Evolutionary conservation across 2,888 invertebrate species (phyloP).

Genomic region (Camponotus fellah): DNA sequence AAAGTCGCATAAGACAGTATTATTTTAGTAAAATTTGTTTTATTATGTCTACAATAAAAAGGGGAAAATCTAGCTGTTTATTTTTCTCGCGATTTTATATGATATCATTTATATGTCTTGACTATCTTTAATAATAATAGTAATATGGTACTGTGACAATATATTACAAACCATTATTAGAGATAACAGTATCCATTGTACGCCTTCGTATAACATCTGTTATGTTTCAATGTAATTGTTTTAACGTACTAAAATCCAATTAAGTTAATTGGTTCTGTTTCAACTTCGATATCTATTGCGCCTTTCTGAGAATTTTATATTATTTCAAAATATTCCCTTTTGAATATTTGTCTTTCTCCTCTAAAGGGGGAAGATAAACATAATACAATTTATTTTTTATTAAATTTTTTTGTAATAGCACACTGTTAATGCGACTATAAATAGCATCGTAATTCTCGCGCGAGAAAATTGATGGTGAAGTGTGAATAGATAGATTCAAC

Average conservation of each 20-base stretch:
- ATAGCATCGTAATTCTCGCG: neutral
- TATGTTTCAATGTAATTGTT: neutral
- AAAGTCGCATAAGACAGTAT: neutral
- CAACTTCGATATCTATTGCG: neutral
- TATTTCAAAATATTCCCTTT: neutral
- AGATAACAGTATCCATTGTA: neutral
- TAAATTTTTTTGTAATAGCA: neutral
- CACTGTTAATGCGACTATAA: neutral
- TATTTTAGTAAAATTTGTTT: neutral
- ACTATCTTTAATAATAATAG: neutral
- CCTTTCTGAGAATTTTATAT: neutral
- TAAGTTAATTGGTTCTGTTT: neutral
- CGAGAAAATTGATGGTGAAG: neutral
- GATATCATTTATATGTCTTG: neutral
- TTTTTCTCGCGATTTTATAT: neutral
- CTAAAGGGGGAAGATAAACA: neutral
- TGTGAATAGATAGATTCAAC: neutral
- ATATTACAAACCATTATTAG: neutral
- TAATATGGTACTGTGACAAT: neutral
- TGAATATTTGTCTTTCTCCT: neutral
- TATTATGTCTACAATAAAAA: neutral
- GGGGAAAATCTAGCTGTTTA: neutral
- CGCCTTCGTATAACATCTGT: neutral
- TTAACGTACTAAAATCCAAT: neutral
- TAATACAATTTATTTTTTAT: neutral